Conservation (phyloP, 2,113 vertebrate species). For the Gymnobelideus leadbeateri region DNA sequence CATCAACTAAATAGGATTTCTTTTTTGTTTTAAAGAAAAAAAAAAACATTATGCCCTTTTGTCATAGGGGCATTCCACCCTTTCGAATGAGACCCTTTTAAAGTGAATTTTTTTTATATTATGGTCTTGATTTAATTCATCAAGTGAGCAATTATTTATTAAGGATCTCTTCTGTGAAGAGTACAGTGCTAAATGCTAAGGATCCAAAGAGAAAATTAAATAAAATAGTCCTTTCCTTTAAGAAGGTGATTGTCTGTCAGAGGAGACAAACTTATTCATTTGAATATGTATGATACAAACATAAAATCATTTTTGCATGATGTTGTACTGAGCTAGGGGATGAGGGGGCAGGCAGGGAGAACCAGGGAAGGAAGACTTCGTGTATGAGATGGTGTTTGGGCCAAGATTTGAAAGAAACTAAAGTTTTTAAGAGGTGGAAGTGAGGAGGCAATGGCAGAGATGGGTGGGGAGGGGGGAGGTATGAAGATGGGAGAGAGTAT, state of each 20-base stretch:
- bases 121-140: background rate
- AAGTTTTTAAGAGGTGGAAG: background rate
- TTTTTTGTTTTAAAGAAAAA: conserved; percentile 39
- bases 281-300: background rate
- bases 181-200: background rate
- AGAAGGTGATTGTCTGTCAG: background rate
- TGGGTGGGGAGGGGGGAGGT: background rate
- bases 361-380: background rate
- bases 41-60: background rate
- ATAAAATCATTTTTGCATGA: too few relatives aligned
- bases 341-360: too few relatives aligned
- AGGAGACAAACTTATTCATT: background rate
- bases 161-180: background rate
- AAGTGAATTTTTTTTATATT: background rate
- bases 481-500: background rate
- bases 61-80: background rate
- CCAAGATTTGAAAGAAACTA: background rate
- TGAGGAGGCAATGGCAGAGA: background rate
- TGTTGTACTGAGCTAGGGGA: background rate
- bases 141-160: background rate
- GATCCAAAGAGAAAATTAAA: background rate
- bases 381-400: background rate
- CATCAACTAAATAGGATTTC: background rate
- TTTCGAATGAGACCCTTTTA: background rate
- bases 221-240: too few relatives aligned